Conservation (phyloP, 2,888 invertebrate genomes). For the Oligia latruncula region DNA sequence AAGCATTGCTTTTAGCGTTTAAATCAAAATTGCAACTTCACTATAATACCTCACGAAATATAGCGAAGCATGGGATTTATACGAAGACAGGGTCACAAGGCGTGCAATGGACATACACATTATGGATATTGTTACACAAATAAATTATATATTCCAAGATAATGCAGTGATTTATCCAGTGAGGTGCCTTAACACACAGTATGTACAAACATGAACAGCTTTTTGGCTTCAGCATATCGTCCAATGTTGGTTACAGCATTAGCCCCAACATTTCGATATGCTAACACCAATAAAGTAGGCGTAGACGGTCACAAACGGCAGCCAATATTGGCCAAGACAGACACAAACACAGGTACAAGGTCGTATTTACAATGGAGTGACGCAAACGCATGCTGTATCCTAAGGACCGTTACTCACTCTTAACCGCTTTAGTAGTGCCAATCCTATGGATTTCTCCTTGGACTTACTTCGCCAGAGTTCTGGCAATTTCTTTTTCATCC, state of each 20-base stretch:
- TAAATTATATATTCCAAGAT: constrained; percentile 48
- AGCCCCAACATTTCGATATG: constrained; percentile 57
- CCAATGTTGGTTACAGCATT: constrained; percentile 34
- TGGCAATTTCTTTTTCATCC: constrained; percentile 83
- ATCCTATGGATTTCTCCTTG: constrained; percentile 85
- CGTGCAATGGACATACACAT: constrained; percentile 69
- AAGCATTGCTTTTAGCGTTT: constrained; percentile 63
- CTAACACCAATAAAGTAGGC: constrained; percentile 67
- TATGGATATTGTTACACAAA: constrained; percentile 67
- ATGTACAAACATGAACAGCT: constrained; percentile 43
- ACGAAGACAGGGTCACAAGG: constrained; percentile 61
- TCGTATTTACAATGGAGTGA: constrained; percentile 78
- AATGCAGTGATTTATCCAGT: constrained; percentile 43
- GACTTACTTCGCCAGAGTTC: constrained; percentile 86
- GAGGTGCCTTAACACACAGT: constrained; percentile 60
- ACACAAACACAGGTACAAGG: constrained; percentile 74
- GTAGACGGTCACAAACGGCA: constrained; percentile 70
- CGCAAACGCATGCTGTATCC: constrained; percentile 70
- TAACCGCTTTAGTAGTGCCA: constrained; percentile 81
- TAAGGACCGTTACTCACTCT: constrained; percentile 82
- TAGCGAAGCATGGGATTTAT: constrained; percentile 58
- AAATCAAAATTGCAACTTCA: constrained; percentile 57
- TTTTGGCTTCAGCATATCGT: constrained; percentile 54
- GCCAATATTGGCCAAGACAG: constrained; percentile 70
- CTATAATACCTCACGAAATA: constrained; percentile 60